phyloP scores from a whole-genome alignment of 2,113 vertebrate genomes.

The Chloroceryle aenea region DNA sequence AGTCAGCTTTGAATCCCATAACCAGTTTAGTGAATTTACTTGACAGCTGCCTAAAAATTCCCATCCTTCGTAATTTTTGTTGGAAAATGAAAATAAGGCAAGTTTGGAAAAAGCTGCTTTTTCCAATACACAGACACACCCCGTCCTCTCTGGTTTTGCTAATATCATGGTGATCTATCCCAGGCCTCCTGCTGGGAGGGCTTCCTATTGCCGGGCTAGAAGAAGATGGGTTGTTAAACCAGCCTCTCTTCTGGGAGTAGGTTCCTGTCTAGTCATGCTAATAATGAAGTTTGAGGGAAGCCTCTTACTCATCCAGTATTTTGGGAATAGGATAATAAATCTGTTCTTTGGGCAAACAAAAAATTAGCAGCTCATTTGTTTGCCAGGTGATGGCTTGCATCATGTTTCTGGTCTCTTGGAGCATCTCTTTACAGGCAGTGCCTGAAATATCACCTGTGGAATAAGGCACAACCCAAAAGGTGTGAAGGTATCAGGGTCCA shows the following conservation, averaged over 20 bases:
- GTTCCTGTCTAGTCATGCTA: not conserved
- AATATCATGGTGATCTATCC: not conserved
- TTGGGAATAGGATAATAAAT: not conserved
- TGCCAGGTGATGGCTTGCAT: not conserved
- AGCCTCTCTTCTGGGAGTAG: not conserved
- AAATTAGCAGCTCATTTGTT: not conserved
- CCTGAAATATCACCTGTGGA: not conserved
- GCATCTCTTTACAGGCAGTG: not conserved
- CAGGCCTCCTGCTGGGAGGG: not conserved
- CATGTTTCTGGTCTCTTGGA: not conserved
- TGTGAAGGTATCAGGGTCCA: accelerated
- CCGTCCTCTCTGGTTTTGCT: not conserved
- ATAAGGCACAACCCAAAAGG: not conserved
- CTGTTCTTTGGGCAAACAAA: not conserved
- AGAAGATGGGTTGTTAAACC: not conserved
- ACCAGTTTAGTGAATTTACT: not conserved
- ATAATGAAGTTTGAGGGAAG: not conserved
- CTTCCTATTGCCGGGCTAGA: not conserved
- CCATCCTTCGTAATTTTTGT: not conserved
- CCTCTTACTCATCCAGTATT: not conserved
- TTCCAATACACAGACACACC: no score
- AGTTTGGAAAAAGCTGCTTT: not conserved
- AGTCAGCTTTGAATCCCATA: not conserved
- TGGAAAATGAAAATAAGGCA: not conserved
- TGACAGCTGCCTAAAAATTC: not conserved